phyloP scores from a whole-genome alignment of 2,113 vertebrate species.

The Chascanopsetta lugubris region DNA sequence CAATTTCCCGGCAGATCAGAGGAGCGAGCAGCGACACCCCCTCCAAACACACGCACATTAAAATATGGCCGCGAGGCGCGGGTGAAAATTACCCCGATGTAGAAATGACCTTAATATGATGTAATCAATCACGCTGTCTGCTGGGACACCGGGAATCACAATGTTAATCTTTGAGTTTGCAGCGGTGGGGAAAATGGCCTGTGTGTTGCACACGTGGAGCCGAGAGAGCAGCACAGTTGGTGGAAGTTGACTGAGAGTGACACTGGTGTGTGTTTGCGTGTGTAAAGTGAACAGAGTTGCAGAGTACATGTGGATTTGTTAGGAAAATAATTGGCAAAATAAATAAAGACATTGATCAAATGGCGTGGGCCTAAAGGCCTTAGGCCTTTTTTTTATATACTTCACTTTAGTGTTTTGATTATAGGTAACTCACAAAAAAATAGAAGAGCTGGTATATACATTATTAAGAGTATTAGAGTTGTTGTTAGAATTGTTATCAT shows the following conservation, averaged over 20 bases:
- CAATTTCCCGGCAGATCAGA: constrained; percentile 70
- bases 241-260: constrained; percentile 11
- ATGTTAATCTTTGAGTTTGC: constrained; percentile 78
- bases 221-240: constrained; percentile 13
- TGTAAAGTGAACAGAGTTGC: no score
- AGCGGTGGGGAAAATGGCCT: constrained; percentile 39
- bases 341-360: no score
- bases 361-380: constrained; percentile 31
- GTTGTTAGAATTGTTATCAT: no score
- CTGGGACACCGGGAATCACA: constrained; percentile 77
- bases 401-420: no score
- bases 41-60: constrained; percentile 78
- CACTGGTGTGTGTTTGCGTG: no score
- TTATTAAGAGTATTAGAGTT: no score
- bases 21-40: constrained; percentile 61
- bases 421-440: no score
- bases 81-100: constrained; percentile 79
- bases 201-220: constrained; percentile 58
- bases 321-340: no score
- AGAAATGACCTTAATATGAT: constrained; percentile 82
- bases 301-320: no score
- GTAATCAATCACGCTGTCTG: constrained; percentile 83
- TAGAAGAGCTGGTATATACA: no score
- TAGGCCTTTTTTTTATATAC: no score
- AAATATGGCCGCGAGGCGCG: constrained; percentile 72